Percentiles rank a stretch among this genome's conserved stretches.
These are phyloP conservation scores for Peromyscus melanophrys DNA, from an alignment of 2,797 vertebrate genomes.

Conservation along the genomic window DNA sequence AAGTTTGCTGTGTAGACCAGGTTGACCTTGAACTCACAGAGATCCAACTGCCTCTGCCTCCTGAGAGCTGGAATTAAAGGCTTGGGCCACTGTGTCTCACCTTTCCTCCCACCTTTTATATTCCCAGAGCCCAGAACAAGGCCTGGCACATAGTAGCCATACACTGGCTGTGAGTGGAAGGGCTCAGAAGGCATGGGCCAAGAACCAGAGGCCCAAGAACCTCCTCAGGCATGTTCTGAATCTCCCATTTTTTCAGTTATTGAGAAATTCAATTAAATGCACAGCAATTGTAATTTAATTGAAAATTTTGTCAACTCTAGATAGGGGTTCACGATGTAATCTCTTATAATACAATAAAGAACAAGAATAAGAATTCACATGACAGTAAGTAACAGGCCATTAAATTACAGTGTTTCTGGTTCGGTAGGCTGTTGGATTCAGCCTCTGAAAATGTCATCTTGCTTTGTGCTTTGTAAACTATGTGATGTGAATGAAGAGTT, in stretches of 20 bases:
- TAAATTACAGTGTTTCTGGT: constrained; percentile 71
- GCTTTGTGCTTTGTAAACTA: constrained; percentile 64
- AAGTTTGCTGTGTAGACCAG: background rate
- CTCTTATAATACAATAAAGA: constrained; percentile 62
- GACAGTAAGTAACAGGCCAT: constrained; percentile 60
- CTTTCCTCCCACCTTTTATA: background rate
- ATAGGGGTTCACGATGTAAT: constrained; percentile 59
- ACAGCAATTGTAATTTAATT: constrained; percentile 66
- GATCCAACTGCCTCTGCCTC: background rate
- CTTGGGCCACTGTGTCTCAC: background rate
- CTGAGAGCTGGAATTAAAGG: background rate
- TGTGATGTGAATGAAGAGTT: constrained; percentile 54
- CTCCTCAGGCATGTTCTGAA: background rate
- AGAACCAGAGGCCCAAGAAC: background rate
- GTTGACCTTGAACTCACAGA: background rate
- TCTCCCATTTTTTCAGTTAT: constrained; percentile 64
- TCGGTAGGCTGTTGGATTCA: constrained; percentile 65
- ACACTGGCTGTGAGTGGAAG: background rate
- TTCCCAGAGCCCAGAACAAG: background rate
- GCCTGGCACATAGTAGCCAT: background rate
- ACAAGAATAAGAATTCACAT: constrained; percentile 13
- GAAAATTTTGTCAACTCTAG: constrained; percentile 65
- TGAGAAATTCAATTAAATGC: constrained; percentile 64
- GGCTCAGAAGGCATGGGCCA: background rate
- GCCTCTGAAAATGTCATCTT: constrained; percentile 64